Percentiles rank a stretch among this genome's conserved stretches.
These are phyloP conservation scores for Cyrtorhinus lividipennis DNA, from an alignment of 1,140 invertebrate species.

Conservation along the genomic window DNA sequence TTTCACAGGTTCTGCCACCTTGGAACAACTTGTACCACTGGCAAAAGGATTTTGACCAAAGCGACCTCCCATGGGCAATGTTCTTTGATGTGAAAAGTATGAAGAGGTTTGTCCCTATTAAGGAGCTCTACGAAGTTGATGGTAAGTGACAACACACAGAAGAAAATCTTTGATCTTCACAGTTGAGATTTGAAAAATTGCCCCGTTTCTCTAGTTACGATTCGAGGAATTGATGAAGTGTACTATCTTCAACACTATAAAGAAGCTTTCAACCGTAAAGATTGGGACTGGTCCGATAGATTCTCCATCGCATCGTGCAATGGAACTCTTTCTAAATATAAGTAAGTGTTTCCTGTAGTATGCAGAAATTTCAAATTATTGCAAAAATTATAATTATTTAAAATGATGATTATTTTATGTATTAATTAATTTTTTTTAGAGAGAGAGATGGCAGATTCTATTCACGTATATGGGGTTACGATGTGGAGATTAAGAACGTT, in stretches of 20 bases:
- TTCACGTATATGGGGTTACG: background rate
- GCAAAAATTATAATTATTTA: no score
- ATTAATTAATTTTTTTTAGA: no score
- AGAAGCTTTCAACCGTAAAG: conserved; percentile 35
- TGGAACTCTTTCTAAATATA: background rate
- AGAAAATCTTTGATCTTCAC: no score
- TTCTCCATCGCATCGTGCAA: conserved; percentile 30
- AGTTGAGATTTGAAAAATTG: no score
- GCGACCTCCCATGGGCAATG: conserved; percentile 51
- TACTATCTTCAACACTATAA: conserved; percentile 75
- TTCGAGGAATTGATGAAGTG: conserved; percentile 46
- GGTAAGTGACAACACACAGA: conserved; percentile 36
- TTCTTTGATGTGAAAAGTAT: conserved; percentile 82
- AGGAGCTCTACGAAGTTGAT: conserved; percentile 70
- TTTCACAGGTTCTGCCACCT: conserved; percentile 62
- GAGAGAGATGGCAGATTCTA: background rate
- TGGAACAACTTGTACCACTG: conserved; percentile 86
- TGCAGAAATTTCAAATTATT: no score
- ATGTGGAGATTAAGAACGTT: conserved; percentile 45
- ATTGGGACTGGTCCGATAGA: conserved; percentile 57
- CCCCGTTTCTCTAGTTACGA: no score
- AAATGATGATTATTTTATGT: no score
- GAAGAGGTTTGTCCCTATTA: conserved; percentile 61
- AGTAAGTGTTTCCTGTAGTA: no score
- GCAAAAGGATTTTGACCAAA: conserved; percentile 44